Conservation (phyloP, 2,113 vertebrate species). For the Xiphias gladius region DNA sequence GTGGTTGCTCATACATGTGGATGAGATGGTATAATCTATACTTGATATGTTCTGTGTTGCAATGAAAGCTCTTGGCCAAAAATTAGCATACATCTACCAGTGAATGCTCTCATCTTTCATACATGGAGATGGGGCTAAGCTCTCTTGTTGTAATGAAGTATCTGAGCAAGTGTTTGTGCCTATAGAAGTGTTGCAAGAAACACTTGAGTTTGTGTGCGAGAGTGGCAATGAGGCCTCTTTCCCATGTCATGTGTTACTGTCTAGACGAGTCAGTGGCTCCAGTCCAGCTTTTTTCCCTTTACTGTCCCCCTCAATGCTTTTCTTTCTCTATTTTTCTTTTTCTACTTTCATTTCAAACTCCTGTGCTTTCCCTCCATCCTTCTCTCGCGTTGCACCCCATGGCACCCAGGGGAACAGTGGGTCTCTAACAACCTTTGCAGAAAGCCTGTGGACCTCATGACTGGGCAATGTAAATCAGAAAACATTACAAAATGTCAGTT, state of each 20-base stretch:
- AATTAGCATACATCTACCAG: slow-evolving; percentile 4
- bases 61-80: neutral
- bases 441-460: slow-evolving; percentile 50
- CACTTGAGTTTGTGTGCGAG: slow-evolving; percentile 20
- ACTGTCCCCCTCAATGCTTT: neutral
- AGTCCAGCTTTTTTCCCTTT: neutral
- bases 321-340: slow-evolving; percentile 1
- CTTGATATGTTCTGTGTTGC: neutral
- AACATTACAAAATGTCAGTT: slow-evolving; percentile 63
- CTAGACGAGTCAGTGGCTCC: slow-evolving; percentile 39
- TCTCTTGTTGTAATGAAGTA: slow-evolving; percentile 9
- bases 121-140: neutral
- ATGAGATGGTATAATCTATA: slow-evolving; percentile 1
- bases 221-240: neutral
- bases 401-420: slow-evolving; percentile 48
- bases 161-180: neutral
- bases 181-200: slow-evolving; percentile 2
- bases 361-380: slow-evolving; percentile 20
- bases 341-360: slow-evolving; percentile 33
- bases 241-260: slow-evolving; percentile 22
- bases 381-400: slow-evolving; percentile 18
- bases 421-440: slow-evolving; percentile 60
- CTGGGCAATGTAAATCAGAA: slow-evolving; percentile 24
- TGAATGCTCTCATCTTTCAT: neutral
- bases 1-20: slow-evolving; percentile 10